Percentiles rank a stretch among this genome's conserved stretches.
Conservation (phyloP, 2,888 invertebrate genomes). For the Conomelus anceps region DNA sequence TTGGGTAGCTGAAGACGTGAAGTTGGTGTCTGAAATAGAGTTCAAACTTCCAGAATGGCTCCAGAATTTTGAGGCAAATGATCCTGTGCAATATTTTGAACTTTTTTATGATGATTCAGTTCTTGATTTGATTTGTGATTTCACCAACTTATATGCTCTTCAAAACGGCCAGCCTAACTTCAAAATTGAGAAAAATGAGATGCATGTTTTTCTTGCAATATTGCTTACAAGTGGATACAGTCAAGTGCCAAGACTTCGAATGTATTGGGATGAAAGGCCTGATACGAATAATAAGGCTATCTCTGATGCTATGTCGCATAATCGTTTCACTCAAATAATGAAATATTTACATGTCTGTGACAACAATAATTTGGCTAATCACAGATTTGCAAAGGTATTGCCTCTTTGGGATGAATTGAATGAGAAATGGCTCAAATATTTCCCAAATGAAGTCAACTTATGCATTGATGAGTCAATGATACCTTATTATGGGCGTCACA, state of each 20-base stretch:
- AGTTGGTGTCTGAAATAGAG: not conserved
- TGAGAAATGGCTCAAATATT: conserved; percentile 3
- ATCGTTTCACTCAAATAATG: conserved; percentile 12
- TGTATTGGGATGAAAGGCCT: conserved; percentile 20
- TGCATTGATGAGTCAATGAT: conserved; percentile 14
- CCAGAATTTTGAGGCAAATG: not conserved
- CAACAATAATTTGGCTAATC: not conserved
- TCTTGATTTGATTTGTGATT: not conserved
- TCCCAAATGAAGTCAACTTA: not conserved
- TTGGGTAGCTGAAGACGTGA: not conserved
- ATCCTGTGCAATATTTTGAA: conserved; percentile 13
- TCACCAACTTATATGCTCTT: conserved; percentile 1
- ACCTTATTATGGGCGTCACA: conserved; percentile 6
- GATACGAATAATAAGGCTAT: conserved; percentile 14
- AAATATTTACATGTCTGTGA: conserved; percentile 10
- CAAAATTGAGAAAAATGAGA: not conserved
- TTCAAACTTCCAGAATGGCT: conserved; percentile 13
- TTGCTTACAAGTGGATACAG: conserved; percentile 5
- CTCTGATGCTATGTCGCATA: not conserved
- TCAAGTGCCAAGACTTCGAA: conserved; percentile 3
- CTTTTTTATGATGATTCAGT: conserved; percentile 5
- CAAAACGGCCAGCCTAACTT: conserved; percentile 5
- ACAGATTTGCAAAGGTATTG: not conserved
- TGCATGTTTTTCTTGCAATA: not conserved
- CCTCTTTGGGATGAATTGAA: not conserved